phyloP scores from a whole-genome alignment of 2,797 vertebrate species.

The Moxostoma hubbsi region DNA sequence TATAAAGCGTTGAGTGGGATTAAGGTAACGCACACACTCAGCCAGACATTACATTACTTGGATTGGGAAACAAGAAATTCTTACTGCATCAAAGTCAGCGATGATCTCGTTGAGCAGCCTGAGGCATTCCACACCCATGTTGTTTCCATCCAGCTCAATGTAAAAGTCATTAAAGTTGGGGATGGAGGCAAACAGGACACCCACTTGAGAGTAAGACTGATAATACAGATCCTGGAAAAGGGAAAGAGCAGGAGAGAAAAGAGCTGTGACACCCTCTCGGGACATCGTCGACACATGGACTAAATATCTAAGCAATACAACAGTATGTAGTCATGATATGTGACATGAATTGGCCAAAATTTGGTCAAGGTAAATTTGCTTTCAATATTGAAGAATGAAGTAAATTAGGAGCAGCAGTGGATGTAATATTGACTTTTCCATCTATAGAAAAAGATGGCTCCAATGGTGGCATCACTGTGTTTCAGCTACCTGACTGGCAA shows the following conservation, averaged over 20 bases:
- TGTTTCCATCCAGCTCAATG: constrained; percentile 91
- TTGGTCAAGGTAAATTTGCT: neutral
- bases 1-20: constrained; percentile 28
- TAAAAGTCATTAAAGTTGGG: constrained; percentile 94
- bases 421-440: no score
- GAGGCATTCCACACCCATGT: constrained; percentile 92
- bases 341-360: neutral
- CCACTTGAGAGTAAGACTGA: constrained; percentile 90
- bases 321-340: neutral
- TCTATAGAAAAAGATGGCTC: no score
- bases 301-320: neutral
- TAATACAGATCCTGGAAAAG: constrained; percentile 87
- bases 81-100: constrained; percentile 90
- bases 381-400: neutral
- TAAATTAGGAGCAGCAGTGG: no score
- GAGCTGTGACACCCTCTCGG: constrained; percentile 20
- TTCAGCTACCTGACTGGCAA: no score
- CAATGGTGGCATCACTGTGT: no score
- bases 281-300: neutral
- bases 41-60: constrained; percentile 29
- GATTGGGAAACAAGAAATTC: constrained; percentile 26
- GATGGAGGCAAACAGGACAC: constrained; percentile 90
- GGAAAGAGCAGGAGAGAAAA: constrained; percentile 15
- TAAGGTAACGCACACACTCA: constrained; percentile 22
- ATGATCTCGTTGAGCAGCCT: constrained; percentile 91